These are phyloP conservation scores for Otus sunia DNA, from an alignment of 2,113 vertebrate genomes.

Conservation along the genomic window DNA sequence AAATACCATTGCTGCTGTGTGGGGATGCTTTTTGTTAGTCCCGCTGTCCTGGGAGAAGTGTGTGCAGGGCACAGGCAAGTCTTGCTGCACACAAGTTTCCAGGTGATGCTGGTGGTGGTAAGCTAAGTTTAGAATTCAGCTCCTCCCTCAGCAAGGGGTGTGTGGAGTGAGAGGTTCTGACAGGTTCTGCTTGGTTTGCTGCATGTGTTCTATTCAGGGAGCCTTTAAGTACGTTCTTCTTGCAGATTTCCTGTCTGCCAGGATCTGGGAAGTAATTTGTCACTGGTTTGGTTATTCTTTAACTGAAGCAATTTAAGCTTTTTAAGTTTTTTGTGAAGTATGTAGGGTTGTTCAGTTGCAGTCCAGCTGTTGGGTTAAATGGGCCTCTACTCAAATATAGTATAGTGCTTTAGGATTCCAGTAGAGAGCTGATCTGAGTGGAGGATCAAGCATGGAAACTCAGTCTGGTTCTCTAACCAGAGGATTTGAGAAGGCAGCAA, in stretches of 20 bases:
- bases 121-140: not conserved
- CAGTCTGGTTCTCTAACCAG: not conserved
- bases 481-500: not conserved
- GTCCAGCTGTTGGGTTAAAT: not conserved
- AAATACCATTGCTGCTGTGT: not conserved
- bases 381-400: not conserved
- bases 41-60: rapidly evolving
- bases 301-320: not conserved
- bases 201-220: not conserved
- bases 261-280: not conserved
- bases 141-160: not conserved
- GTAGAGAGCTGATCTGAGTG: not conserved
- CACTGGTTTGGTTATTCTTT: not conserved
- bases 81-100: not conserved
- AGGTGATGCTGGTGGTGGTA: not conserved
- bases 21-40: not conserved
- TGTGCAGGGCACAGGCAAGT: not conserved
- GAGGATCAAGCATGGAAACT: not conserved
- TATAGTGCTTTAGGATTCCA: not conserved
- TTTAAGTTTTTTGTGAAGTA: not conserved
- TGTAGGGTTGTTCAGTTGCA: not conserved
- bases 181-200: not conserved
- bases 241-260: not conserved
- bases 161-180: not conserved
- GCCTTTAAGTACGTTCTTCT: not conserved